Evolutionary conservation across 2,797 vertebrate species (phyloP).

Genomic region (Rhinichthys osculus): DNA sequence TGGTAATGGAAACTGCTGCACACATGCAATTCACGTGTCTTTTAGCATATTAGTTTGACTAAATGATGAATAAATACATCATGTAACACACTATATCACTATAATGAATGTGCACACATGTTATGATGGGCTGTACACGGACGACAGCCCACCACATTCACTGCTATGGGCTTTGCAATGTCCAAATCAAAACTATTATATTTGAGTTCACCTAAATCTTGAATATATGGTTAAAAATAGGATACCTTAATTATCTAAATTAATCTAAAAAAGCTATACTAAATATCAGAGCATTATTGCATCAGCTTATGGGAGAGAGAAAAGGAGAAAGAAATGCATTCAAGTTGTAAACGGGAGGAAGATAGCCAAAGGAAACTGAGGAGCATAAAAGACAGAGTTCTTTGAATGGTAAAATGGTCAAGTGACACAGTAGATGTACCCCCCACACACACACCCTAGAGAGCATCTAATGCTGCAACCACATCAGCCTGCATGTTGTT

Average conservation of each 20-base stretch:
- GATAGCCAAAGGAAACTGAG: conserved; percentile 14
- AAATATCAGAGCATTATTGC: neutral
- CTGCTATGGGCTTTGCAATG: neutral
- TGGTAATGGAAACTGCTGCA: conserved; percentile 2
- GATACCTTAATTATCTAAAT: neutral
- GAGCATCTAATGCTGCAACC: neutral
- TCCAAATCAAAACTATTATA: neutral
- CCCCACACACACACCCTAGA: neutral
- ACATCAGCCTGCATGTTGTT: neutral
- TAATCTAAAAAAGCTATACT: neutral
- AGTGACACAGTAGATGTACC: neutral
- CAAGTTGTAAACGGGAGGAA: conserved; percentile 42
- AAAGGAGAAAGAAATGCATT: conserved; percentile 42
- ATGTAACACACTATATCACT: neutral
- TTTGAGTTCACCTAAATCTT: neutral
- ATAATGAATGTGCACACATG: neutral
- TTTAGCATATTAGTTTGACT: conserved; percentile 8
- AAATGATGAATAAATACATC: conserved; percentile 3
- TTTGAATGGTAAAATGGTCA: conserved; percentile 37
- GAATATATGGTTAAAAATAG: neutral
- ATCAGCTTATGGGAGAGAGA: neutral
- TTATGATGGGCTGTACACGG: neutral
- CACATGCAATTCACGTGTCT: neutral
- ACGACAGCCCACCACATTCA: neutral
- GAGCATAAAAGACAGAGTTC: conserved; percentile 30